A percentile compares a stretch with the other conserved stretches of the same genome.
Conservation (phyloP, 2,113 vertebrate genomes). For the Pitta sordida region DNA sequence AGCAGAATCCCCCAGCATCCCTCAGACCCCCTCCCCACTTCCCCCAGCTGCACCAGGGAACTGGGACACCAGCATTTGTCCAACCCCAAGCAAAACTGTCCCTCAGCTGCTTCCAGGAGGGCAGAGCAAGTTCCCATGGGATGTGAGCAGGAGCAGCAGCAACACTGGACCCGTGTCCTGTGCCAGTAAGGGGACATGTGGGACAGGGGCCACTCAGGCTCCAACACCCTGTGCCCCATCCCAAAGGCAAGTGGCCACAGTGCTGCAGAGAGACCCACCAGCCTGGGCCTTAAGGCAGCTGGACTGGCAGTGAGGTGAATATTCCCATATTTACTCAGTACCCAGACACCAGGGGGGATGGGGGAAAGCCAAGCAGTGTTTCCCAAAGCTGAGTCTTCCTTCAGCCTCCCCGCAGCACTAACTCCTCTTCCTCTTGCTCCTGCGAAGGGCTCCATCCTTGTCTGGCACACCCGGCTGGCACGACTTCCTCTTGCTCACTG, state of each 20-base stretch:
- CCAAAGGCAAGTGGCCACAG: fast-evolving
- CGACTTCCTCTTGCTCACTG: neutral
- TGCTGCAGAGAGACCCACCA: neutral
- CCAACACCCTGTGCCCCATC: neutral
- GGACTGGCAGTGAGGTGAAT: neutral
- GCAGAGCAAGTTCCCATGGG: fast-evolving
- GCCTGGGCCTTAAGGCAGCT: neutral
- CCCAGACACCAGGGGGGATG: fast-evolving
- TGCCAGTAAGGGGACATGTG: fast-evolving
- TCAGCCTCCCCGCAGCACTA: neutral
- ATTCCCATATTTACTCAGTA: neutral
- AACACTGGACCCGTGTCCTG: fast-evolving
- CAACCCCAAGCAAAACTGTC: fast-evolving
- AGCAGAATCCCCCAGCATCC: fast-evolving
- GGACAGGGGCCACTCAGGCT: neutral
- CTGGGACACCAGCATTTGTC: neutral
- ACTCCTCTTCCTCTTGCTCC: conserved; percentile 61
- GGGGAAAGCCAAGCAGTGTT: neutral
- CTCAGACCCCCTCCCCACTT: neutral
- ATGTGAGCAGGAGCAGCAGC: fast-evolving
- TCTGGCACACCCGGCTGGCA: neutral
- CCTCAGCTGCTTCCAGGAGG: fast-evolving
- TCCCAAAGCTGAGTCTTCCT: neutral
- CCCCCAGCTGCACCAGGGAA: neutral
- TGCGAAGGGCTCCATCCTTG: neutral